Percentiles rank a stretch among this genome's conserved stretches.
Evolutionary conservation across 2,888 invertebrate genomes (phyloP).

Genomic region (Geotrupes spiniger): DNA sequence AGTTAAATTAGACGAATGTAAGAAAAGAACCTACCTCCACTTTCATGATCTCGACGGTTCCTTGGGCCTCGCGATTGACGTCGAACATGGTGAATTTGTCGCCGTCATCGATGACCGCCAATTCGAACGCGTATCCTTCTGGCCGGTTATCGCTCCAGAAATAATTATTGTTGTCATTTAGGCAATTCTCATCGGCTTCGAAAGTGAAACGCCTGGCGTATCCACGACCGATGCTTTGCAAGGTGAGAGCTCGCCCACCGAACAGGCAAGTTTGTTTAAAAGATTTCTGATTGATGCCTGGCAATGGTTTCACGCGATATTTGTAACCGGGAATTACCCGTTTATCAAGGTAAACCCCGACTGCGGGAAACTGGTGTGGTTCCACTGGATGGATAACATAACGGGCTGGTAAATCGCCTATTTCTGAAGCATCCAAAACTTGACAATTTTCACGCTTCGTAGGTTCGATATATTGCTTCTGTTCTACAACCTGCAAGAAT

Average conservation of each 20-base stretch:
- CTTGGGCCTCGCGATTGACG: slow-evolving; percentile 62
- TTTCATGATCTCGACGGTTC: slow-evolving; percentile 63
- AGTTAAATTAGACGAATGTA: slow-evolving; percentile 1
- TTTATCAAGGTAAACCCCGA: slow-evolving; percentile 71
- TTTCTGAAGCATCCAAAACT: slow-evolving; percentile 56
- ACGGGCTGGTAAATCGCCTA: slow-evolving; percentile 65
- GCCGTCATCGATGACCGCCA: slow-evolving; percentile 64
- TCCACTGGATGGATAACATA: slow-evolving; percentile 62
- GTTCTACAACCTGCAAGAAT: background rate
- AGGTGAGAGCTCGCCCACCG: slow-evolving; percentile 62
- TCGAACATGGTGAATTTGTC: slow-evolving; percentile 73
- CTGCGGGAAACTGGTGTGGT: slow-evolving; percentile 64
- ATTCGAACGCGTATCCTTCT: slow-evolving; percentile 71
- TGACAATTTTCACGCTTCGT: too few relatives aligned
- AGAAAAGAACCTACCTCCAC: slow-evolving; percentile 65
- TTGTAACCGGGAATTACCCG: slow-evolving; percentile 71
- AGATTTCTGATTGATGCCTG: slow-evolving; percentile 45
- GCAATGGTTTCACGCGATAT: slow-evolving; percentile 68
- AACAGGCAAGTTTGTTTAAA: slow-evolving; percentile 55
- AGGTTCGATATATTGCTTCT: background rate
- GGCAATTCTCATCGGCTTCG: slow-evolving; percentile 58
- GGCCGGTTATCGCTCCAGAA: slow-evolving; percentile 77
- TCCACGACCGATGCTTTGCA: slow-evolving; percentile 70
- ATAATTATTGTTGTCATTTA: slow-evolving; percentile 68
- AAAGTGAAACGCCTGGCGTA: slow-evolving; percentile 73